These are phyloP conservation scores for Alexandromys fortis DNA, from an alignment of 2,113 vertebrate species.

Conservation along the genomic window DNA sequence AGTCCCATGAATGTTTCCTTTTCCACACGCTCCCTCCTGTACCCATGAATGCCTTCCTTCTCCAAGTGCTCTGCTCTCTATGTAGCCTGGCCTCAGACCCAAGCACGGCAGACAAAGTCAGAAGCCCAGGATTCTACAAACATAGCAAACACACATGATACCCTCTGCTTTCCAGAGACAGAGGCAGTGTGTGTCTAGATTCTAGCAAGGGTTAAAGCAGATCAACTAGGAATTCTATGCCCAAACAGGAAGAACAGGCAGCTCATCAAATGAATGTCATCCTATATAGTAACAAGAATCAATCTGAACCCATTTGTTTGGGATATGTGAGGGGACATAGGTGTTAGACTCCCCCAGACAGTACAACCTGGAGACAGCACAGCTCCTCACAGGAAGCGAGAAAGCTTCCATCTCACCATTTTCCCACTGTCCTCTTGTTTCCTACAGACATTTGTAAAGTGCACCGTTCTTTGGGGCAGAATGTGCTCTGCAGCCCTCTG, in stretches of 20 bases:
- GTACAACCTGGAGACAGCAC: neutral
- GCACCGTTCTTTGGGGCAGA: neutral
- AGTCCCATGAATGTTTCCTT: neutral
- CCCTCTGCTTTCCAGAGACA: too few species aligned
- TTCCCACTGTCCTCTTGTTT: neutral
- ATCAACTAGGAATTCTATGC: too few species aligned
- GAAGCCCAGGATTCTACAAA: neutral
- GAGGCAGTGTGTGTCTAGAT: too few species aligned
- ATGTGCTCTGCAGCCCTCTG: neutral
- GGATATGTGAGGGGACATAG: too few species aligned
- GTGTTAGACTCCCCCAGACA: neutral
- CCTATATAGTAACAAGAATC: neutral
- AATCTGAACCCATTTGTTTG: too few species aligned
- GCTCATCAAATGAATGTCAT: neutral
- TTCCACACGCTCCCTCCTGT: too few species aligned
- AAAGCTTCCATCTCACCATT: neutral
- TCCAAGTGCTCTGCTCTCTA: neutral
- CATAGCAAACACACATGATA: too few species aligned
- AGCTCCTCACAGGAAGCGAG: neutral
- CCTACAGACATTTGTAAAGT: conserved; percentile 42
- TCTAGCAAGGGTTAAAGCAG: too few species aligned
- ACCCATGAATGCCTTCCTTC: too few species aligned
- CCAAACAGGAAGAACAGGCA: too few species aligned
- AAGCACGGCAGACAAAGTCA: neutral
- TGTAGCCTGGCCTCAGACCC: neutral